phyloP scores from a whole-genome alignment of 2,113 vertebrate species.

The Andinoacara biseriatus region DNA sequence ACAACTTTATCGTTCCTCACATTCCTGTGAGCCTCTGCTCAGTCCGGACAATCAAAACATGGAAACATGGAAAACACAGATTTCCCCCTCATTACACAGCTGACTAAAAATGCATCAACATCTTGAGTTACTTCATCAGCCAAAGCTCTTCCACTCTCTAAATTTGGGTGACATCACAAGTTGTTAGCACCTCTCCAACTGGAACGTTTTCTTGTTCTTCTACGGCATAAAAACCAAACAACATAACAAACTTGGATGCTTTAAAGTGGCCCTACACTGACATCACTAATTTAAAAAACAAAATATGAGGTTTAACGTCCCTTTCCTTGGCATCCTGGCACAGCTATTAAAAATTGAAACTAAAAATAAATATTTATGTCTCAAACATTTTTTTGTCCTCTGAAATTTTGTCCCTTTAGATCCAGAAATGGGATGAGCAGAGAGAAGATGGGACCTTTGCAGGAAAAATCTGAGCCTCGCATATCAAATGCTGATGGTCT shows the following conservation, averaged over 20 bases:
- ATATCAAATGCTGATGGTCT: slow-evolving; percentile 13
- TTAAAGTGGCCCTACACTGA: not conserved
- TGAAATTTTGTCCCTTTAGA: slow-evolving; percentile 32
- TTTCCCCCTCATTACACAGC: not conserved
- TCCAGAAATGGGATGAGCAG: slow-evolving; percentile 84
- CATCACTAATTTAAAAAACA: not conserved
- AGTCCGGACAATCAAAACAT: slow-evolving; percentile 25
- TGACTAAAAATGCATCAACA: not conserved
- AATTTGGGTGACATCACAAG: not conserved
- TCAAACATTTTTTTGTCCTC: not conserved
- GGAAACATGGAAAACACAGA: not conserved
- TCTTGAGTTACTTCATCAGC: not conserved
- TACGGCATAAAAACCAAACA: not conserved
- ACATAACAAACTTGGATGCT: not conserved
- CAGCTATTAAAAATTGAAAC: not conserved
- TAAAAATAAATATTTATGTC: not conserved
- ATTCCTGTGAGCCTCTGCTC: slow-evolving; percentile 31
- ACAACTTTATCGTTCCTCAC: slow-evolving; percentile 14
- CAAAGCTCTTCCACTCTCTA: fast-evolving
- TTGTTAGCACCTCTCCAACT: not conserved
- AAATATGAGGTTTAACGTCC: not conserved
- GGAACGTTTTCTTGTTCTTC: not conserved
- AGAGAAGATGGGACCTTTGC: slow-evolving; percentile 83
- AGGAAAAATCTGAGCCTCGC: slow-evolving; percentile 83
- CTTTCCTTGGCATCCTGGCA: no score